These are phyloP conservation scores for Pseudoatta argentina DNA, from an alignment of 1,140 invertebrate species.

Conservation along the genomic window DNA sequence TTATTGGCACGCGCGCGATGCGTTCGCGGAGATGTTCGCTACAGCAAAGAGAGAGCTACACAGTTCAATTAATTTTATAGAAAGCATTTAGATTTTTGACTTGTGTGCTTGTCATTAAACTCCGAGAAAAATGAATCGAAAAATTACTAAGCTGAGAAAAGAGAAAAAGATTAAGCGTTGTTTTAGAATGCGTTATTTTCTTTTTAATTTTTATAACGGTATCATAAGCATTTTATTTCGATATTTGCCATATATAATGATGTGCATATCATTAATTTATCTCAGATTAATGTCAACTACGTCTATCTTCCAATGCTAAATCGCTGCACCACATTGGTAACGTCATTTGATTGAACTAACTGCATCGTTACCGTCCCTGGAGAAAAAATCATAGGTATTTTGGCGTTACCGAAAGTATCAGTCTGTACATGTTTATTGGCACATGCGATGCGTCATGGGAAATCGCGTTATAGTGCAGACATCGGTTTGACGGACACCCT, in stretches of 20 bases:
- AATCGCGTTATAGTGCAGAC: conserved; percentile 72
- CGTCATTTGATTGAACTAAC: conserved; percentile 40
- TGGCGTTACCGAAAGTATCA: conserved; percentile 69
- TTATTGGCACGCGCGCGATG: conserved; percentile 71
- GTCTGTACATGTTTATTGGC: conserved; percentile 74
- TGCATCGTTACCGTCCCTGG: conserved; percentile 58
- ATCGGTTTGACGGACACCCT: conserved; percentile 72
- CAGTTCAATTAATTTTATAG: conserved; percentile 65
- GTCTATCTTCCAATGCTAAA: conserved; percentile 42
- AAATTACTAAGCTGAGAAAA: neutral
- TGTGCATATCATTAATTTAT: conserved; percentile 47
- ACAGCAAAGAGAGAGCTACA: conserved; percentile 45
- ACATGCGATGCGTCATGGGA: conserved; percentile 74
- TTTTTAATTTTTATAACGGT: neutral
- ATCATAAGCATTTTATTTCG: neutral
- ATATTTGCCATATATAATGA: neutral
- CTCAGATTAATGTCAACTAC: conserved; percentile 56
- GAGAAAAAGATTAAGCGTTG: neutral
- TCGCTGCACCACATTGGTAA: conserved; percentile 12
- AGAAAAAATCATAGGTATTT: conserved; percentile 61
- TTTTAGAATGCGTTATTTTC: neutral
- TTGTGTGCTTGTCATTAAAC: neutral
- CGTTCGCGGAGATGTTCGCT: conserved; percentile 65
- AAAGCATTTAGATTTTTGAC: conserved; percentile 14
- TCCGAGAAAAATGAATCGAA: neutral